Conservation (phyloP, 2,113 vertebrate genomes). For the Myocastor coypus region DNA sequence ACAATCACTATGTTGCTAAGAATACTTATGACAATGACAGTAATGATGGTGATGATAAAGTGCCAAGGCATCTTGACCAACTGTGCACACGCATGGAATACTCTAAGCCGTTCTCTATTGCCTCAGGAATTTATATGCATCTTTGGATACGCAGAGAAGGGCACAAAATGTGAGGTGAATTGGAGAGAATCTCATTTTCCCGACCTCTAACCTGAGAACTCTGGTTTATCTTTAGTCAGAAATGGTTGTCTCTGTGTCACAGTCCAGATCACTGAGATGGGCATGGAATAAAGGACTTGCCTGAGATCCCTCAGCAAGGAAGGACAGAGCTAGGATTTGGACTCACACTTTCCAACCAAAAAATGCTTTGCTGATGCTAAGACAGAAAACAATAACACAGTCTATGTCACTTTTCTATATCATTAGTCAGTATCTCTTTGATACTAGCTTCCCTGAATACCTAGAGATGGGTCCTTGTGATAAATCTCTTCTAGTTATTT, state of each 20-base stretch:
- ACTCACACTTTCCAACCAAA: neutral
- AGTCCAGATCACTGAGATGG: neutral
- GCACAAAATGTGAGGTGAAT: neutral
- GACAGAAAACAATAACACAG: neutral
- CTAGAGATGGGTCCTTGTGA: neutral
- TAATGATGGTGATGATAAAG: neutral
- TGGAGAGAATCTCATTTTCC: neutral
- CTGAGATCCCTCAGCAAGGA: neutral
- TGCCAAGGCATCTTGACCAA: neutral
- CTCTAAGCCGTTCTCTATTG: neutral
- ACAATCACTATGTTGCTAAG: neutral
- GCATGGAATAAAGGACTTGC: neutral
- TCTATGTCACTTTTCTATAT: neutral
- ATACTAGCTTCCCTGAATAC: neutral
- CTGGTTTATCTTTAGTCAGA: neutral
- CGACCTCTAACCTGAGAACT: neutral
- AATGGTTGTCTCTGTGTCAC: neutral
- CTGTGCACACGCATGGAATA: neutral
- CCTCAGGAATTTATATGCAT: neutral
- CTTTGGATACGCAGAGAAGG: neutral
- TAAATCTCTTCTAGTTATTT: neutral
- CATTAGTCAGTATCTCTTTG: neutral
- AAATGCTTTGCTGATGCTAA: neutral
- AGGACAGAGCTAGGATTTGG: neutral
- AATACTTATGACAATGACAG: neutral